These are phyloP conservation scores for Liasis olivaceus DNA, from an alignment of 2,797 vertebrate genomes.

Conservation along the genomic window DNA sequence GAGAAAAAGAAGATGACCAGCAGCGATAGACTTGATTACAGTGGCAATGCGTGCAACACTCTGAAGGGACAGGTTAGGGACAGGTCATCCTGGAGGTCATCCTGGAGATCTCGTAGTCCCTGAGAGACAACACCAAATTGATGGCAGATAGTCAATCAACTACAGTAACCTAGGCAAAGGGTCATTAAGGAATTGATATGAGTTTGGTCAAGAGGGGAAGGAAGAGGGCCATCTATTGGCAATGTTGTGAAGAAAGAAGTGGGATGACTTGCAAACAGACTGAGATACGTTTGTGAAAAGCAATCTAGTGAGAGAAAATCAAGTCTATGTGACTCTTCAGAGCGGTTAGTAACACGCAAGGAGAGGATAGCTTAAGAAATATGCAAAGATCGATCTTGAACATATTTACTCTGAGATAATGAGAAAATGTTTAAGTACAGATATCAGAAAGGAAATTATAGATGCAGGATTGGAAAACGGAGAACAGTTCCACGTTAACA, in stretches of 20 bases:
- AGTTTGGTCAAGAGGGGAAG: not conserved
- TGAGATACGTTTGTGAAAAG: not conserved
- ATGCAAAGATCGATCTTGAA: not conserved
- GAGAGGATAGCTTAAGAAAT: not conserved
- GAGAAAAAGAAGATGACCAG: not conserved
- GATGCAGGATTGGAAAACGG: not conserved
- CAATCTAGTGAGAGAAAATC: not conserved
- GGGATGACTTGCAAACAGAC: not conserved
- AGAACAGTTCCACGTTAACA: not conserved
- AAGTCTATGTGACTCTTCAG: not conserved
- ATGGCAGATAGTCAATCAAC: not conserved
- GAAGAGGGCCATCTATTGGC: not conserved
- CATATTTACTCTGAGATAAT: not conserved
- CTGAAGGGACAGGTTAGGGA: not conserved
- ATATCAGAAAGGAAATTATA: not conserved
- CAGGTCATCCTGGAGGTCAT: not conserved
- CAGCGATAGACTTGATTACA: not conserved
- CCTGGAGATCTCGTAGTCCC: not conserved
- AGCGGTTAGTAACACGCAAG: not conserved
- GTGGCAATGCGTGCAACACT: not conserved
- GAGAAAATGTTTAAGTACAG: not conserved
- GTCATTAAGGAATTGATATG: not conserved
- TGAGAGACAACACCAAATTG: not conserved
- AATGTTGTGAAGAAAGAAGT: not conserved
- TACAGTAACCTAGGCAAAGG: not conserved